Evolutionary conservation across 2,888 invertebrate species (phyloP), one percentile per base, ranked within the genome.

Genomic region (Polymixis flavicincta): DNA sequence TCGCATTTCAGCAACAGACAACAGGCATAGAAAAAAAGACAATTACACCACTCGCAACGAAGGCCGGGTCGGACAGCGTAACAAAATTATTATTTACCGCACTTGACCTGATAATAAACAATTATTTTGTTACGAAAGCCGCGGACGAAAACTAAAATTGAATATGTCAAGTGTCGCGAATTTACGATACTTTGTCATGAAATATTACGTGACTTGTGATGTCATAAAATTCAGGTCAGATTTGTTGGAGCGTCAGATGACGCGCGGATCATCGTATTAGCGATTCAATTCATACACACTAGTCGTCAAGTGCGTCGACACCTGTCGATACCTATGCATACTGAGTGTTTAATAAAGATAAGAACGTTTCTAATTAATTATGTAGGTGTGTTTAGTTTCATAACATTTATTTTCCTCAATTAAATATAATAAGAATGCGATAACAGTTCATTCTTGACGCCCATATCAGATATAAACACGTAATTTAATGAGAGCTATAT

Each of bases 101-200:
- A 90, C 92, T 92, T 92, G 92, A 92, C 92, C 92, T 78, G 82
- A 73, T 83, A 83, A 57, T 50, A 78, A 74, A 86, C 68, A 45
- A 79, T 79, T 84, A 80, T 81, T 79, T 83, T 75, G 74, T 86
- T 83, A 82, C 78, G 80, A 86, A 82, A 86, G 48, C 61, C 37
- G 60, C 37, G 52, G 13, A 70, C 72, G 73, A 78, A 74, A 83
- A 74, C 60, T 59, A 25, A 68, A 80, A 82, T 82, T 71, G 71
- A 76, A 78, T 69, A 71, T 77, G 63, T 80, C 70, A 67, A 74
- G 64, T 67, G 37, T 65, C 45, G 61, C 25, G 69, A 71, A 61
- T 76, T 78, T 71, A 79, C 68, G 66, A 64, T 59, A 65, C 8
- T 71, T 75, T 67, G 71, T 68, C 78, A 86, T 74, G 84, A 75